A percentile compares a stretch with the other conserved stretches of the same genome.
Evolutionary conservation across 1,140 invertebrate species (phyloP).

Genomic region (Intoshia linei): DNA sequence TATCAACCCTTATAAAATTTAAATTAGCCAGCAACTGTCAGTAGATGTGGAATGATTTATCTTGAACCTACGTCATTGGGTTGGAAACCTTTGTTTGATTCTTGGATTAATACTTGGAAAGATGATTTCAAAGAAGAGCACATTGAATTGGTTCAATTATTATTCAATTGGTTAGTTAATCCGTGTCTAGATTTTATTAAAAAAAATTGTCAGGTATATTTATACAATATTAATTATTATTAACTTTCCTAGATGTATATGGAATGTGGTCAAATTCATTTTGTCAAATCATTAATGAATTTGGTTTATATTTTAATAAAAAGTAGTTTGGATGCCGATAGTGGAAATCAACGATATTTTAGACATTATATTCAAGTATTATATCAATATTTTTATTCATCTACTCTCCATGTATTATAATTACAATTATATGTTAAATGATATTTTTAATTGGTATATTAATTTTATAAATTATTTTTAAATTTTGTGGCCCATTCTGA

Average conservation of each 20-base stretch:
- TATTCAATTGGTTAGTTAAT: constrained; percentile 25
- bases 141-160: constrained; percentile 9
- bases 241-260: constrained; percentile 16
- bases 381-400: no score
- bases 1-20: neutral
- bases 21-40: constrained; percentile 22
- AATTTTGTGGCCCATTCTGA: no score
- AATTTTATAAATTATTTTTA: no score
- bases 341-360: constrained; percentile 11
- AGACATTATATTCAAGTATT: no score
- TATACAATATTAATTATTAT: no score
- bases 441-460: no score
- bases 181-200: constrained; percentile 16
- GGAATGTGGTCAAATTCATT: constrained; percentile 13
- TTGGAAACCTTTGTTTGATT: constrained; percentile 18
- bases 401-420: no score
- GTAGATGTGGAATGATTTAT: constrained; percentile 24
- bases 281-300: constrained; percentile 17
- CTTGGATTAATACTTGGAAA: constrained; percentile 15
- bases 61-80: constrained; percentile 21
- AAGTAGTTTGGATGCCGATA: constrained; percentile 17
- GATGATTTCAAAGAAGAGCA: constrained; percentile 11
- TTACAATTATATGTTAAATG: no score
- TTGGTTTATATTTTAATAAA: constrained; percentile 20
- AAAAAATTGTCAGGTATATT: constrained; percentile 28